Percentiles rank a stretch among this genome's conserved stretches.
phyloP scores from a whole-genome alignment of 2,113 vertebrate genomes.

The Larimichthys crocea region DNA sequence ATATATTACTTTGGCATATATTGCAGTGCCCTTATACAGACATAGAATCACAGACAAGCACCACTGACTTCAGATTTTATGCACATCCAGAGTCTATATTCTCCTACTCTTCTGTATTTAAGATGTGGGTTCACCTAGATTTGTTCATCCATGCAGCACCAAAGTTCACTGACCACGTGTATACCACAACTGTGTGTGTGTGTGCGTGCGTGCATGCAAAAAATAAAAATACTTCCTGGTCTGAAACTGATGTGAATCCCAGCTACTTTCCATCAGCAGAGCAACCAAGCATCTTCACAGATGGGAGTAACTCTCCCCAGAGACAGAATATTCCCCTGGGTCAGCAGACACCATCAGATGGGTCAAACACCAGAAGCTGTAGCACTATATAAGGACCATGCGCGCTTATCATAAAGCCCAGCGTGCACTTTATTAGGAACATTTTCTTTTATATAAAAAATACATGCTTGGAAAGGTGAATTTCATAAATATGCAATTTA shows the following conservation, averaged over 20 bases:
- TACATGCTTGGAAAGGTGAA: not conserved
- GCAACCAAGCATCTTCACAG: constrained; percentile 12
- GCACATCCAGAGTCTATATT: constrained; percentile 6
- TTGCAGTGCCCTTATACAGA: constrained; percentile 25
- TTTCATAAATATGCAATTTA: constrained; percentile 2
- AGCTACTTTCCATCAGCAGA: constrained; percentile 46
- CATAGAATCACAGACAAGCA: constrained; percentile 19
- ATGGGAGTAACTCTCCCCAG: constrained; percentile 22
- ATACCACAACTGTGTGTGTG: not conserved
- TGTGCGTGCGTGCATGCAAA: not conserved
- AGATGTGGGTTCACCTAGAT: constrained; percentile 16
- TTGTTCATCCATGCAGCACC: constrained; percentile 18
- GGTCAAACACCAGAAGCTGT: constrained; percentile 26
- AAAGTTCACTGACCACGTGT: constrained; percentile 5
- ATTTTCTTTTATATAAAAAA: not conserved
- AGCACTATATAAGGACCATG: constrained; percentile 5
- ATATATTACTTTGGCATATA: constrained; percentile 31
- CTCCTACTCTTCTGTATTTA: not conserved
- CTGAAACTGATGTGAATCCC: constrained; percentile 58
- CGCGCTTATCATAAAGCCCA: constrained; percentile 14
- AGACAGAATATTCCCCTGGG: constrained; percentile 31
- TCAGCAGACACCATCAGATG: constrained; percentile 24
- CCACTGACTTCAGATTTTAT: constrained; percentile 24
- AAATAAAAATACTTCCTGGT: constrained; percentile 5
- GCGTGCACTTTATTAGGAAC: not conserved